Conservation (phyloP, 2,888 invertebrate genomes). For the Acanthosepion esculentum region DNA sequence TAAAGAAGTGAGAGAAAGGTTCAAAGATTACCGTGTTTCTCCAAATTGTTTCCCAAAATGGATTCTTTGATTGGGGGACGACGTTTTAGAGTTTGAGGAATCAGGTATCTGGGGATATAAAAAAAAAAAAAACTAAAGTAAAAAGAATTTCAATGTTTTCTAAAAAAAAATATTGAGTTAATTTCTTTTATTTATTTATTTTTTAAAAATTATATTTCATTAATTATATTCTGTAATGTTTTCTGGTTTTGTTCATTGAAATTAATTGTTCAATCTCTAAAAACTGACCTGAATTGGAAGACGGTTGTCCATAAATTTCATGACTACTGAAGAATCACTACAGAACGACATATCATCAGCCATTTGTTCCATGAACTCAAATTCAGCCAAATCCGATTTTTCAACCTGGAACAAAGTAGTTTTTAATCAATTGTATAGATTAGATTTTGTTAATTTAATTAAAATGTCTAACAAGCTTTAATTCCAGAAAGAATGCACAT, state of each 20-base stretch:
- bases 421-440: no score
- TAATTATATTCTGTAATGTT: neutral
- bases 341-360: constrained; percentile 74
- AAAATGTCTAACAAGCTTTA: no score
- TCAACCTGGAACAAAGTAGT: constrained; percentile 60
- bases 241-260: neutral
- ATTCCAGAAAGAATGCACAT: no score
- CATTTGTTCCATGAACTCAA: constrained; percentile 73
- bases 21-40: neutral
- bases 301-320: constrained; percentile 54
- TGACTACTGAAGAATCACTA: constrained; percentile 70
- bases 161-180: no score
- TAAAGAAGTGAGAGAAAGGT: neutral
- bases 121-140: neutral
- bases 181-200: no score
- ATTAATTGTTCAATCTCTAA: neutral
- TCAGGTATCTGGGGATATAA: neutral
- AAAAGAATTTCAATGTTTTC: neutral
- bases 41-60: neutral
- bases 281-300: constrained; percentile 23
- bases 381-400: constrained; percentile 71
- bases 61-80: neutral
- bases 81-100: neutral
- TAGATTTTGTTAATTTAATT: no score
- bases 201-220: neutral